A percentile compares a stretch with the other conserved stretches of the same genome.
Evolutionary conservation across 2,113 vertebrate genomes (phyloP).

Genomic region (Ochotona princeps): DNA sequence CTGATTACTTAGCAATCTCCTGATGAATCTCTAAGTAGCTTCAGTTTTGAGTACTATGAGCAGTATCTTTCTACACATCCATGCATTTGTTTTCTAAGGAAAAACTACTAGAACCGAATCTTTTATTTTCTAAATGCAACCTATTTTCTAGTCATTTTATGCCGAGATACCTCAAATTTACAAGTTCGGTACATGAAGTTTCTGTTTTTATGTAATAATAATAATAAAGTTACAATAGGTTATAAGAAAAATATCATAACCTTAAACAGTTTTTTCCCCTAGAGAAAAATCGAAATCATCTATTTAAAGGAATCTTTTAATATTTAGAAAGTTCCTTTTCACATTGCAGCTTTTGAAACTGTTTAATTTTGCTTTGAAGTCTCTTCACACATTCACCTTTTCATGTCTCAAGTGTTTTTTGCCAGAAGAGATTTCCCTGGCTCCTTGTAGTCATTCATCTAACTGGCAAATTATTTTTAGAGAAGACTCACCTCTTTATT

Average conservation of each 20-base stretch:
- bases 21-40: slow-evolving; percentile 47
- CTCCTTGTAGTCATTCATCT: slow-evolving; percentile 78
- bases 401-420: slow-evolving; percentile 67
- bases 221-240: neutral
- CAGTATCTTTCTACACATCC: slow-evolving; percentile 10
- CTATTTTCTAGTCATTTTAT: slow-evolving; percentile 54
- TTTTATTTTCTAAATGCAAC: neutral
- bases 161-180: slow-evolving; percentile 40
- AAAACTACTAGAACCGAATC: neutral
- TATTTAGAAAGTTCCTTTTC: slow-evolving; percentile 64
- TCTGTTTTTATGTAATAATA: slow-evolving; percentile 53
- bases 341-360: slow-evolving; percentile 58
- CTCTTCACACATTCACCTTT: slow-evolving; percentile 67
- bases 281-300: no score
- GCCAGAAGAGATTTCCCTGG: slow-evolving; percentile 75
- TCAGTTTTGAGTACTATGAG: slow-evolving; percentile 18
- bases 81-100: slow-evolving; percentile 46
- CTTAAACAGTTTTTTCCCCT: slow-evolving; percentile 55
- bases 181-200: slow-evolving; percentile 28
- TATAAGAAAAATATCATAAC: slow-evolving; percentile 50
- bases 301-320: slow-evolving; percentile 61
- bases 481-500: slow-evolving; percentile 83
- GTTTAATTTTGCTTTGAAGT: slow-evolving; percentile 74
- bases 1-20: slow-evolving; percentile 6
- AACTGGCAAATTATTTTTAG: slow-evolving; percentile 80